These are phyloP conservation scores for Pseudopleuronectes americanus DNA, from an alignment of 2,797 vertebrate genomes.

Conservation along the genomic window DNA sequence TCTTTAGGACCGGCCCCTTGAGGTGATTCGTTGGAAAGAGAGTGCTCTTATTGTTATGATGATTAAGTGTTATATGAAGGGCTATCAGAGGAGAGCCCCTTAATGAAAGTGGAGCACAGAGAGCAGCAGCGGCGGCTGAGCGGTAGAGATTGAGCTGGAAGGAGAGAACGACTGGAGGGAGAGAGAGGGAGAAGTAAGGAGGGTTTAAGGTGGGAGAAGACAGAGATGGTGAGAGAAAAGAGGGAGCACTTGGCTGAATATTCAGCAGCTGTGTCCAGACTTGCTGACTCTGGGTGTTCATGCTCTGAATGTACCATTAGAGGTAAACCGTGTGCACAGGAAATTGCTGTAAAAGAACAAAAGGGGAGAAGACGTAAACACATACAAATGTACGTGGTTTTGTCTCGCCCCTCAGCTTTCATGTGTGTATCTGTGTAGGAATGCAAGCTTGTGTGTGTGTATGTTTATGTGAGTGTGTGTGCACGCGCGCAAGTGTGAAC, in stretches of 20 bases:
- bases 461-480: neutral
- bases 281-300: conserved; percentile 80
- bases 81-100: conserved; percentile 82
- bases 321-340: conserved; percentile 46
- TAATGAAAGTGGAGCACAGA: conserved; percentile 79
- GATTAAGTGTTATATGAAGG: conserved; percentile 84
- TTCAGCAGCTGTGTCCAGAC: conserved; percentile 81
- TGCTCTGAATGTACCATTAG: conserved; percentile 76
- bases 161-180: conserved; percentile 11
- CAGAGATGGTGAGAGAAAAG: conserved; percentile 39
- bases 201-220: conserved; percentile 61
- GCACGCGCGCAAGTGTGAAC: conserved; percentile 20
- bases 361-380: conserved; percentile 33
- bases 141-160: conserved; percentile 37
- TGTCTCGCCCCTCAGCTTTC: conserved; percentile 2
- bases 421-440: conserved; percentile 35
- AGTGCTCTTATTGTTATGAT: conserved; percentile 82
- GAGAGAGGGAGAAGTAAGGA: conserved; percentile 12
- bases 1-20: conserved; percentile 71
- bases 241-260: conserved; percentile 69
- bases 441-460: conserved; percentile 29
- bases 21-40: conserved; percentile 71
- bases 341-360: conserved; percentile 37
- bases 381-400: conserved; percentile 24
- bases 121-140: conserved; percentile 52